Evolutionary conservation across 2,888 invertebrate genomes (phyloP), one percentile per base, ranked within the genome.

Genomic region (Thymelicus sylvestris): DNA sequence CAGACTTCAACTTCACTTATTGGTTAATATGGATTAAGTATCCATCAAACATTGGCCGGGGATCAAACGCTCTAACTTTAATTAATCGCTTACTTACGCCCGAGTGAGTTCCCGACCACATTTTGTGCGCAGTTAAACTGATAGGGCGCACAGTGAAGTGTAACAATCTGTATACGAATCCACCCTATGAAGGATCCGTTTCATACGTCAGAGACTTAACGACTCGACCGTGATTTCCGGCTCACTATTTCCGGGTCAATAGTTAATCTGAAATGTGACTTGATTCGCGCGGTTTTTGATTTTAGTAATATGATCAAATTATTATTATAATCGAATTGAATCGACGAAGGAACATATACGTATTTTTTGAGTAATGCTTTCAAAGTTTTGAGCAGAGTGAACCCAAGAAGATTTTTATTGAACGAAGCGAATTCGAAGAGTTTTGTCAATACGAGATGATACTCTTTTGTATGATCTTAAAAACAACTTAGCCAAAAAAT

Each of bases 71-170:
- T 39, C 66, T 59, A 52, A 66, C 41, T 41, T 67, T 67, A 61
- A 67, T 67, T 67, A 67, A 67, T 61, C 60, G 67, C 6, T 52
- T 47, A 15, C 61, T 61, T 24, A 52, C 67, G 15, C 31, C 15
- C 41, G 61, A 62, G 52, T 41, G 61, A 50, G 39, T 62, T 52
- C 13, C 61, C 15, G 52, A 12, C 67, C 67, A 41, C 61, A 52
- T 52, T 61, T 61, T 52, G 52, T 62, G 60, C 60, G 39, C 59
- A 59, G n/a, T 59, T 59, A 39, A 59, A 59, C 59, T 39, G 55
- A 55, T 55, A 55, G 24, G 55, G 55, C 24, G 24, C 10, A 55
- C 55, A 24, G 24, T 55, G 10, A 24, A 55, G 55, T 55, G 55
- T 24, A 55, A 24, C 55, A 8, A n/a, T 24, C 5, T 55, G 10